Evolutionary conservation across 2,113 vertebrate species (phyloP), one percentile per base, ranked within the genome.

Genomic region (Marmota flaviventris): DNA sequence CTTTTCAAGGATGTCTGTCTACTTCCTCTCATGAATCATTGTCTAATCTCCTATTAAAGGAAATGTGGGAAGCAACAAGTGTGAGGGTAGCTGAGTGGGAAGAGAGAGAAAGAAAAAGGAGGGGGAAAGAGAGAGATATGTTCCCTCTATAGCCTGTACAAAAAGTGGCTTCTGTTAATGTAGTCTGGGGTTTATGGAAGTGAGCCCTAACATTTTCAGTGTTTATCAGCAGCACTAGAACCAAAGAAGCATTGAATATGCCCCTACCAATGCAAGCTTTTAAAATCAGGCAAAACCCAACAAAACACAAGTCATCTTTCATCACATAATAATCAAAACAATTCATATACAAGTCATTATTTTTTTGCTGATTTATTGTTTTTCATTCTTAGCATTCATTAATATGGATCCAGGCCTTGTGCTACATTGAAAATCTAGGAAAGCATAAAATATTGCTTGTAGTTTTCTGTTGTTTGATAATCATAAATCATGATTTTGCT

Each of bases 401-500:
- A 48, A 76, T 86, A 45, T 63, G 2, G 42, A 61, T n/a, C 14
- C 6, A 77, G 24, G 53, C 25, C 91, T 88, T 95, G 51, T 77
- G 34, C 7, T 94, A 39, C 22, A 48, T 11, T 85, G 34, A 65
- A 96, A 95, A 93, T 95, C 45, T 1, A 81, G 67, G 85, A 87
- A 90, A 79, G 2, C 39, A 0, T 76, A 51, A 81, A 13, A 67
- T 51, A 37, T 85, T 72, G 5, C 18, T 56, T 63, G 9, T 27
- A 25, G 8, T 63, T 81, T 63, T 63, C 53, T 65, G 8, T 53
- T 81, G 20, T 86, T 94, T 76, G 58, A 75, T 48, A 58, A 69
- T 67, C 37, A 37, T 37, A 29, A 72, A 70, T 65, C 85, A 87
- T 96, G 48, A 87, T 65, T 87, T 70, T 92, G 84, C 85, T 25